A percentile compares a stretch with the other conserved stretches of the same genome.
Conservation (phyloP, 2,797 vertebrate species). For the Neomorphus geoffroyi region DNA sequence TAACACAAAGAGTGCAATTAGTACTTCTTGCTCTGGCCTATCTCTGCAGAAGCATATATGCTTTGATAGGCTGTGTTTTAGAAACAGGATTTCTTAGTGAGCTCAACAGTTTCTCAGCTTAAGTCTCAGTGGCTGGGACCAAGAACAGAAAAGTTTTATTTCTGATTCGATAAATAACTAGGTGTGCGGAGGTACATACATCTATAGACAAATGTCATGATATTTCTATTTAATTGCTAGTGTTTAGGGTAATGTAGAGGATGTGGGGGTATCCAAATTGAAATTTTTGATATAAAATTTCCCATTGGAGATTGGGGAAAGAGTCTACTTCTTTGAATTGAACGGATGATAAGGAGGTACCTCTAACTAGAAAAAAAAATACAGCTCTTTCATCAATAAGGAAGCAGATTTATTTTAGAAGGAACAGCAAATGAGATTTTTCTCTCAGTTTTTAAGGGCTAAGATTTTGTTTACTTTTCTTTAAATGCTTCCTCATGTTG, state of each 20-base stretch:
- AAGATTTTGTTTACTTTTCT: not conserved
- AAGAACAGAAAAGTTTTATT: not conserved
- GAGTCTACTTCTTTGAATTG: not conserved
- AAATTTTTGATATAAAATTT: conserved; percentile 1
- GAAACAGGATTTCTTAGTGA: not conserved
- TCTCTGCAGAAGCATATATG: not conserved
- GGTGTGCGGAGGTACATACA: not conserved
- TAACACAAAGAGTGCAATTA: not conserved
- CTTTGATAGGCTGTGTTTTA: not conserved
- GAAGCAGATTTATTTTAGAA: not conserved
- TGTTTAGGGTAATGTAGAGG: not conserved
- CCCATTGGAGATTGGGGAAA: not conserved
- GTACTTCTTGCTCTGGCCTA: not conserved
- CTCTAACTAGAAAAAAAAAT: not conserved
- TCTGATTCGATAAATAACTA: not conserved
- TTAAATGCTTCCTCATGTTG: not conserved
- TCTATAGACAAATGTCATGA: not conserved
- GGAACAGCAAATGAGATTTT: not conserved
- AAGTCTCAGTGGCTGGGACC: not conserved
- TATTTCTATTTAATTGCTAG: not conserved
- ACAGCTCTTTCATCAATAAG: not conserved
- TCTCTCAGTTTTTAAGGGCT: not conserved
- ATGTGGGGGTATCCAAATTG: not conserved
- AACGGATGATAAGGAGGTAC: not conserved
- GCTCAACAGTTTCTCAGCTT: not conserved